Evolutionary conservation across 1,140 invertebrate species (phyloP), one percentile per base, ranked within the genome.

Genomic region (Heliconius hewitsoni): DNA sequence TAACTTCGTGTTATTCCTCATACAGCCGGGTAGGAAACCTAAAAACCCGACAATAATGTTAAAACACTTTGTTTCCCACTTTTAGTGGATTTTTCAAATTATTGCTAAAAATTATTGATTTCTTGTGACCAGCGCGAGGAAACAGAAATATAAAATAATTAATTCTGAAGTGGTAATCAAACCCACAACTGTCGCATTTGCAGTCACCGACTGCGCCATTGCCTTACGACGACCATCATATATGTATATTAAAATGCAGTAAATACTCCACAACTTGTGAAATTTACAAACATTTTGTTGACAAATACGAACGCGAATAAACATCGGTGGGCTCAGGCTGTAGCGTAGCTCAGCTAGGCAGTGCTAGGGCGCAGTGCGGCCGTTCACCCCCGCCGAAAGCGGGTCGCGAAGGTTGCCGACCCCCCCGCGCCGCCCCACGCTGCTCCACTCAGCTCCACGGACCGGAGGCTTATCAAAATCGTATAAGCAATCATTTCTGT

Each of bases 301-400:
- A 66, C 60, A 66, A 66, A 66, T 66, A 66, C 60, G 60, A 11
- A 66, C 27, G n/a, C 57, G 60, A 66, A 66, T 66, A 66, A 66
- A 66, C 60, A 66, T 66, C 13, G 60, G 60, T 66, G 27, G 74
- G 74, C 74, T 39, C 60, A 76, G 60, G 74, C 37, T 57, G 55
- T 19, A 57, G 19, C 39, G 57, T 71, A 76, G 74, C 74, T 76
- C 55, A 42, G 74, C 55, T 75, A 75, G 74, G 39, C 74, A 46
- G 46, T 37, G 76, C 76, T 72, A 77, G 76, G 73, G 80, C 76
- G 72, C 73, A 71, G 76, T 72, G 75, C 87, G 90, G 89, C 77
- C 90, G 84, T 92, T 89, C 86, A 92, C 89, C 90, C 88, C 85
- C 89, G 85, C 87, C 84, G 87, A 90, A 91, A 87, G 84, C 87